These are phyloP conservation scores for Trochalopteron elliotii DNA, from an alignment of 2,113 vertebrate species.

Conservation along the genomic window DNA sequence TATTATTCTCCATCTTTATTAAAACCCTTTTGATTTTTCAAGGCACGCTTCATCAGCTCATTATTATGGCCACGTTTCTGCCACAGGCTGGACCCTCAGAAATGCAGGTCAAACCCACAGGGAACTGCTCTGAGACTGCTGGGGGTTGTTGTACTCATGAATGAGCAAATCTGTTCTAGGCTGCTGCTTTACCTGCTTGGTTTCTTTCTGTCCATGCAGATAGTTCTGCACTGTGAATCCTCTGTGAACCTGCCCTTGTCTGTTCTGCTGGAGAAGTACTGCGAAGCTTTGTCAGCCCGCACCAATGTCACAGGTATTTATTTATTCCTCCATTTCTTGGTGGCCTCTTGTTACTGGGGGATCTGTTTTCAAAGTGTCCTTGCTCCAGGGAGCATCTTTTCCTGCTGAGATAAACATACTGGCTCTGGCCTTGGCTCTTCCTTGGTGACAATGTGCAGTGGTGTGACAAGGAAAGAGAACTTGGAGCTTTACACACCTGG, in stretches of 20 bases:
- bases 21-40: too few species aligned
- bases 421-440: background rate
- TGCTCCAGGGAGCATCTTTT: background rate
- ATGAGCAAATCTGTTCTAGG: background rate
- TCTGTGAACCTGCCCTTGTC: conserved; percentile 55
- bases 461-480: background rate
- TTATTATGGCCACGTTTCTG: too few species aligned
- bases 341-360: background rate
- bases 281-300: conserved; percentile 64
- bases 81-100: too few species aligned
- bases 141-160: background rate
- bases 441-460: too few species aligned
- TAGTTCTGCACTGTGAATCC: conserved; percentile 61
- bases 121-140: background rate
- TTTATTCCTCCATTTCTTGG: background rate
- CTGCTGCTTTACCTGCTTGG: background rate
- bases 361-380: conserved; percentile 34
- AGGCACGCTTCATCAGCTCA: too few species aligned
- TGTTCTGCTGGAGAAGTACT: conserved; percentile 71
- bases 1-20: too few species aligned
- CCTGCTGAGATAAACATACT: background rate
- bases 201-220: conserved; percentile 43
- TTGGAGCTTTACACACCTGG: background rate
- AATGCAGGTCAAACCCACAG: too few species aligned
- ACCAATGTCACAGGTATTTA: conserved; percentile 77